These are phyloP conservation scores for Drosophila nigritarsus DNA, from an alignment of 2,888 invertebrate genomes.

Conservation along the genomic window DNA sequence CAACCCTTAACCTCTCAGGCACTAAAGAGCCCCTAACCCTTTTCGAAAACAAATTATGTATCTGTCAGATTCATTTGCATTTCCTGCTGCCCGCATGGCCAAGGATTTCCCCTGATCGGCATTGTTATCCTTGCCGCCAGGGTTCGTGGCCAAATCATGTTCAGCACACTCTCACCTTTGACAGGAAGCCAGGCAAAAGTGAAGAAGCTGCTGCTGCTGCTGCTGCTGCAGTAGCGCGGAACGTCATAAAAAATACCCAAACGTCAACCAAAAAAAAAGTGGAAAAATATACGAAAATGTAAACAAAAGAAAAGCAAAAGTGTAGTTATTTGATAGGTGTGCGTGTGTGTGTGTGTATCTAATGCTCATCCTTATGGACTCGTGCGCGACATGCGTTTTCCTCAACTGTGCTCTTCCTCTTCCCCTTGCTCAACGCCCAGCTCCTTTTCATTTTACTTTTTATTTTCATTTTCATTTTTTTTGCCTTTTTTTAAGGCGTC, in stretches of 20 bases:
- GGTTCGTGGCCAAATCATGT: constrained; percentile 77
- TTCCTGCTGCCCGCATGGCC: constrained; percentile 67
- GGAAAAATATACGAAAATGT: constrained; percentile 20
- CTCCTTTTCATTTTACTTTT: constrained; percentile 32
- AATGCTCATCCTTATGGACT: constrained; percentile 45
- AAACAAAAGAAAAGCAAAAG: constrained; percentile 68
- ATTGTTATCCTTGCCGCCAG: constrained; percentile 42
- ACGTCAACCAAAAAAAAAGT: constrained; percentile 3
- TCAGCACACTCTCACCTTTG: constrained; percentile 75
- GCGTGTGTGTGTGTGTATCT: constrained; percentile 12
- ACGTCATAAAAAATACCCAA: constrained; percentile 32
- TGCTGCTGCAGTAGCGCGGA: constrained; percentile 44
- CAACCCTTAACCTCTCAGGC: constrained; percentile 52
- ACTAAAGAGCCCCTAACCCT: constrained; percentile 27
- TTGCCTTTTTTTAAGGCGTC: constrained; percentile 59
- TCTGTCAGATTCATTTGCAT: constrained; percentile 82
- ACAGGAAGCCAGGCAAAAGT: constrained; percentile 43
- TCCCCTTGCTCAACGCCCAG: constrained; percentile 1
- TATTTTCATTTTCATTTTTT: constrained; percentile 40
- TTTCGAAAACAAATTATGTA: constrained; percentile 43
- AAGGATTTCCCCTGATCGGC: constrained; percentile 27
- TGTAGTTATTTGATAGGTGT: constrained; percentile 45
- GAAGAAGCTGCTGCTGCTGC: constrained; percentile 35
- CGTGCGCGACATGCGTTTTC: constrained; percentile 65
- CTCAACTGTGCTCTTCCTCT: neutral